A percentile compares a stretch with the other conserved stretches of the same genome.
phyloP scores from a whole-genome alignment of 2,888 invertebrate genomes.

The Drosophila tripunctata region DNA sequence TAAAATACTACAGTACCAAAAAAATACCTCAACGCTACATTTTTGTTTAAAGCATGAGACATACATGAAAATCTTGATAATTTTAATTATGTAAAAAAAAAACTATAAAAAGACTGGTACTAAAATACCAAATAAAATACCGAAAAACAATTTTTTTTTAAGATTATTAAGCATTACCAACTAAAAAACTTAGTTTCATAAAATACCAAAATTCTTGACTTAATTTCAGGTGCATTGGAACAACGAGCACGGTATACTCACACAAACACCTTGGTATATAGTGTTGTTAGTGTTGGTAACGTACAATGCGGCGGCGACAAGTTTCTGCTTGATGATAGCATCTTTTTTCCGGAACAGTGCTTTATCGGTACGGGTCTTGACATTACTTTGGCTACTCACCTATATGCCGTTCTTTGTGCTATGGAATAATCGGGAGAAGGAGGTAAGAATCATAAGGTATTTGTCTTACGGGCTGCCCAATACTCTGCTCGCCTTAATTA shows the following conservation, averaged over 20 bases:
- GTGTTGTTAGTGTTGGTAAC: constrained; percentile 88
- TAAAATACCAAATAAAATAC: no score
- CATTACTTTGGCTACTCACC: constrained; percentile 89
- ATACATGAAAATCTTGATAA: no score
- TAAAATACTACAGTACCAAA: no score
- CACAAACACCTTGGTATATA: constrained; percentile 87
- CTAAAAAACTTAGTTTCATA: no score
- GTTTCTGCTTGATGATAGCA: constrained; percentile 90
- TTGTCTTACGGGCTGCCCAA: constrained; percentile 87
- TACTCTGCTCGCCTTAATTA: constrained; percentile 87
- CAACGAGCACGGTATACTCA: constrained; percentile 86
- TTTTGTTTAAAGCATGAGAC: no score
- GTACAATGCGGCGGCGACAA: constrained; percentile 88
- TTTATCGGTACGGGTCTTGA: constrained; percentile 89
- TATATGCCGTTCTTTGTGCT: constrained; percentile 90
- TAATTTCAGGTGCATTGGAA: constrained; percentile 82
- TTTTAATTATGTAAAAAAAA: no score
- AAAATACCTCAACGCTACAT: no score
- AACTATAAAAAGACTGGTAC: no score
- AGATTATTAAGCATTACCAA: no score
- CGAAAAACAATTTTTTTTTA: no score
- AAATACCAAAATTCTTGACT: no score
- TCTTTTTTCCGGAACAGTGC: constrained; percentile 91
- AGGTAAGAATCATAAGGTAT: constrained; percentile 20
- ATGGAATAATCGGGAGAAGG: constrained; percentile 43